phyloP scores from a whole-genome alignment of 1,140 invertebrate species.

The Drosophila obscura region DNA sequence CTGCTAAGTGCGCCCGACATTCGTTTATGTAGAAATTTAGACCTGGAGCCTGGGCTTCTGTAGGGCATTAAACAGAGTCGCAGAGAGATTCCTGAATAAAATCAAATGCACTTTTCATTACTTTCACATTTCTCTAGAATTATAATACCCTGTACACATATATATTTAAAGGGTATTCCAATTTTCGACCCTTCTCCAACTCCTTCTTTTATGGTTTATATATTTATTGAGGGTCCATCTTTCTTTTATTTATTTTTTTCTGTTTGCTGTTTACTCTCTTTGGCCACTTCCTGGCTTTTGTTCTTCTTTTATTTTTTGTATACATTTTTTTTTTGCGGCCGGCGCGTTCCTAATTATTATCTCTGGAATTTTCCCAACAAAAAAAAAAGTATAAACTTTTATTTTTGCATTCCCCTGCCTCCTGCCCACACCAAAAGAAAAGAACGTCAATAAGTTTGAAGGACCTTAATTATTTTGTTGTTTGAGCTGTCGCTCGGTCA shows the following conservation, averaged over 20 bases:
- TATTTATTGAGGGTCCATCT: slow-evolving; percentile 63
- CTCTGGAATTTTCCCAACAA: slow-evolving; percentile 51
- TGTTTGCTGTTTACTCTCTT: slow-evolving; percentile 11
- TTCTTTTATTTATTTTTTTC: slow-evolving; percentile 29
- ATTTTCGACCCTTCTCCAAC: no score
- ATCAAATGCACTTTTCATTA: no score
- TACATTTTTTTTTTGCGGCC: slow-evolving; percentile 7
- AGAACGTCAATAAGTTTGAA: slow-evolving; percentile 73
- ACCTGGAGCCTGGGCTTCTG: slow-evolving; percentile 29
- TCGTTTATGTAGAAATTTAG: slow-evolving; percentile 64
- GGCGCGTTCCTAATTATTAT: slow-evolving; percentile 69
- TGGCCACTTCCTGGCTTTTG: slow-evolving; percentile 64
- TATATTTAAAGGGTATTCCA: no score
- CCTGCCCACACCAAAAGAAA: slow-evolving; percentile 15
- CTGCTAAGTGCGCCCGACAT: slow-evolving; percentile 76
- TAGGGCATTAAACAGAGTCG: slow-evolving; percentile 51
- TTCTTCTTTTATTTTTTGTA: slow-evolving; percentile 25
- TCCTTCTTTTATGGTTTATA: slow-evolving; percentile 38
- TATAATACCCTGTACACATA: no score
- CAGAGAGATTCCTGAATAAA: no score
- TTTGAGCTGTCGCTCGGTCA: slow-evolving; percentile 30
- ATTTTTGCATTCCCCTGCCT: background rate
- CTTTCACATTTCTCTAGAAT: slow-evolving; percentile 1
- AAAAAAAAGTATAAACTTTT: slow-evolving; percentile 25
- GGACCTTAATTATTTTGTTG: slow-evolving; percentile 72